Evolutionary conservation across 2,888 invertebrate species (phyloP), one percentile per base, ranked within the genome.

Genomic region (Sericinus montela): DNA sequence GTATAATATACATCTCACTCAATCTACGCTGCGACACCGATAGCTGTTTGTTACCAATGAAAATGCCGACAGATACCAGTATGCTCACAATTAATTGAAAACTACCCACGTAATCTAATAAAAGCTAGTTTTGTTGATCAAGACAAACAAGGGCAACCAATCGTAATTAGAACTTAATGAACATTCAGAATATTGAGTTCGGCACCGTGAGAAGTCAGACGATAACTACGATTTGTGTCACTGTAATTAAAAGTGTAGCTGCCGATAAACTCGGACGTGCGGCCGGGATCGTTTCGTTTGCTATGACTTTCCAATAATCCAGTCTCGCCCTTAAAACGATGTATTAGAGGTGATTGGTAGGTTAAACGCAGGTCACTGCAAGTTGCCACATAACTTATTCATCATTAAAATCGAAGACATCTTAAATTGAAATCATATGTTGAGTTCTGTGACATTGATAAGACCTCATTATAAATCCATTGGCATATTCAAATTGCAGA

Each of bases 201-300:
- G 80, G 78, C 83, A 84, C 82, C 88, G 88, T 88, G 88, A 88
- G 88, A 88, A 86, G 81, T 77, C 73, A 59, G 63, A 71, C 77
- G 88, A 88, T 88, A 88, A 85, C 81, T 72, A 79, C 78, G 83
- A 87, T 84, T 86, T 86, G 88, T 87, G 88, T 87, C 88, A 84
- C 67, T 75, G 85, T 88, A 88, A 88, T 88, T 88, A 88, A 88
- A 88, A 82, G 80, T 82, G 78, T 85, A 66, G 83, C 85, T 84
- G 84, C 78, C 80, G 88, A 88, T 87, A 83, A 85, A 76, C 70
- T 74, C 60, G 63, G 76, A 72, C 77, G 73, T 74, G 77, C 73
- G 59, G 63, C 63, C 58, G 60, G 69, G 72, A 75, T 73, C 72
- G 81, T 78, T 81, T 77, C 74, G 80, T 82, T 79, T 78, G 73